Evolutionary conservation across 2,113 vertebrate genomes (phyloP), one percentile per base, ranked within the genome.

Genomic region (Sorex fumeus): DNA sequence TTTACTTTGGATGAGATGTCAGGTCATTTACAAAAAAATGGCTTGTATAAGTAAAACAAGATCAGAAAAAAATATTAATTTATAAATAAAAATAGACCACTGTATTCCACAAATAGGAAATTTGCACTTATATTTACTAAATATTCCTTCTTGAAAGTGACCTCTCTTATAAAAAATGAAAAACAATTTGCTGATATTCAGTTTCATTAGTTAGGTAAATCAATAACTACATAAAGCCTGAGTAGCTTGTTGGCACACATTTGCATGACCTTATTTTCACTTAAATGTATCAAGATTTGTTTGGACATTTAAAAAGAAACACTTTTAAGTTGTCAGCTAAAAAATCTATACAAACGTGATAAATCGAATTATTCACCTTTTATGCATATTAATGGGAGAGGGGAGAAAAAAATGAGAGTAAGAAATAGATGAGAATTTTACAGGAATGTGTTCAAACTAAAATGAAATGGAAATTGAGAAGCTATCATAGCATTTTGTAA

Each of bases 231-330:
- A 93, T 95, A 96, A 97, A 98, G 92, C 91, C 87, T 97, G 96
- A 97, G 97, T 98, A 97, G 96, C 88, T 98, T 97, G 92, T 97
- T 98, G 97, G 98, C 97, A 96, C 92, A 94, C 92, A 97, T 50
- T 90, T 94, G 36, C 11, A 81, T 87, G 94, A 91, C 94, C 87
- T 90, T 87, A 78, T 97, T 98, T 97, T 97, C 91, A 71, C 89
- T 93, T 88, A 94, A 95, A 95, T 96, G 92, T 96, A 71, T 97
- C 93, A 97, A 95, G 92, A 95, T 97, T 97, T 93, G 86, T 93
- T 53, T 85, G 91, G 50, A 36, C 64, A 81, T 91, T 96, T 95
- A 79, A 34, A 84, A 84, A 92, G 76, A 57, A 84, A 40, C 34
- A 88, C 70, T 40, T 16, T 2, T 82, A 90, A 95, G 93, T 96